A percentile compares a stretch with the other conserved stretches of the same genome.
Evolutionary conservation across 2,113 vertebrate genomes (phyloP).

Genomic region (Gnathonemus echidnorhynchus): DNA sequence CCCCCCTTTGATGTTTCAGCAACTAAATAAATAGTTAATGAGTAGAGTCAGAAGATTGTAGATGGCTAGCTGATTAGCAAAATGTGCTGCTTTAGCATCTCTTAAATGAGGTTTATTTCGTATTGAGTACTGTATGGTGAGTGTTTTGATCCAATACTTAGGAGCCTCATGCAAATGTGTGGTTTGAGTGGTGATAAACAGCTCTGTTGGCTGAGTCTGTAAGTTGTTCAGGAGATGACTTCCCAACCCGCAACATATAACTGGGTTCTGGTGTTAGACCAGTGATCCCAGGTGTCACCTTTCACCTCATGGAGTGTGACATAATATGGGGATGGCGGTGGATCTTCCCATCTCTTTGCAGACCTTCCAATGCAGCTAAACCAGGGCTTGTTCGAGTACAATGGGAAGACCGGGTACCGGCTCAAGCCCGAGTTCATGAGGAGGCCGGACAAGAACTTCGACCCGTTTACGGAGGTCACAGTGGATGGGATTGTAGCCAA

Average conservation of each 20-base stretch:
- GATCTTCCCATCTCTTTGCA: slow-evolving; percentile 42
- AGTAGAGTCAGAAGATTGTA: background rate
- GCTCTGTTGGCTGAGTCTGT: background rate
- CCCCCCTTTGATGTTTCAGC: background rate
- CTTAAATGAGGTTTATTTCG: background rate
- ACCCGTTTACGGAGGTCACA: slow-evolving; percentile 89
- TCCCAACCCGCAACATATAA: too few species aligned
- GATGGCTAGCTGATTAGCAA: background rate
- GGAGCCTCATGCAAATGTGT: background rate
- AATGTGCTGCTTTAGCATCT: background rate
- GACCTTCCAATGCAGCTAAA: slow-evolving; percentile 98
- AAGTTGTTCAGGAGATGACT: background rate
- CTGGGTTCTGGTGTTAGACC: background rate
- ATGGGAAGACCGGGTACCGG: slow-evolving; percentile 88
- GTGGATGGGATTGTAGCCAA: slow-evolving; percentile 97
- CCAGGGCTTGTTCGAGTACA: slow-evolving; percentile 95
- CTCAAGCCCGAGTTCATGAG: slow-evolving; percentile 98
- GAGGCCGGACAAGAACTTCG: slow-evolving; percentile 92
- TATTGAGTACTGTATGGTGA: background rate
- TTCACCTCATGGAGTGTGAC: background rate
- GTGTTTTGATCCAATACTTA: background rate
- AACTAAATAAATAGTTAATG: background rate
- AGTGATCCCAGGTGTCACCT: background rate
- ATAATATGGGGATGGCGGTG: background rate
- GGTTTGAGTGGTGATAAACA: background rate